Evolutionary conservation across 92 coral and sea anemone species (phyloP).

Genomic region (Hydrozoanthus gracilis): DNA sequence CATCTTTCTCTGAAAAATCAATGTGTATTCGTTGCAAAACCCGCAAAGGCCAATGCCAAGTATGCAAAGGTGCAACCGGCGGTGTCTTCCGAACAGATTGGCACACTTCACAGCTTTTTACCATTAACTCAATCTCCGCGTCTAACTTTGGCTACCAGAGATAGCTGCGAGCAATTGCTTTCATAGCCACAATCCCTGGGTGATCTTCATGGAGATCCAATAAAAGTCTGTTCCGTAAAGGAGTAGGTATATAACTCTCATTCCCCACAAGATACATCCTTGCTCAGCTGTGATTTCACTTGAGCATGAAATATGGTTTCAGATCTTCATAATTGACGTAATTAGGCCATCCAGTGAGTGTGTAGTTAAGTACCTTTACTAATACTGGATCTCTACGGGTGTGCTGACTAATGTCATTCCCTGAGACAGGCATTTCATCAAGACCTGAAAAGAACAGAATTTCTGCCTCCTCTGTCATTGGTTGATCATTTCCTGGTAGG

Average conservation of each 20-base stretch:
- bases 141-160: constrained; percentile 53
- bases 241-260: constrained; percentile 63
- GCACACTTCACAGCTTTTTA: constrained; percentile 53
- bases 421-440: constrained; percentile 61
- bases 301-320: constrained; percentile 59
- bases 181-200: constrained; percentile 54
- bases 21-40: constrained; percentile 67
- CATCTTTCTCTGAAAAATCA: constrained; percentile 64
- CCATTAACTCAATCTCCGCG: constrained; percentile 53
- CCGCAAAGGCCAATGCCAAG: constrained; percentile 72
- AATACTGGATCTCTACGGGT: constrained; percentile 71
- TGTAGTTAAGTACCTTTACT: constrained; percentile 57
- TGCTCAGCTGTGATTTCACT: constrained; percentile 69
- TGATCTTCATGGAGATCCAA: constrained; percentile 72
- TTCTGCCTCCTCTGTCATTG: constrained; percentile 57
- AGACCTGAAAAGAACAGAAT: constrained; percentile 51
- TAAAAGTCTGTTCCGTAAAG: constrained; percentile 51
- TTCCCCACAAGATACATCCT: constrained; percentile 82
- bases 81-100: constrained; percentile 48
- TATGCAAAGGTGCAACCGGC: constrained; percentile 47
- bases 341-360: constrained; percentile 67
- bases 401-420: constrained; percentile 52
- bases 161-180: constrained; percentile 38
- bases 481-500: constrained; percentile 50
- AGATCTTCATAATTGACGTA: constrained; percentile 55